Evolutionary conservation across 2,888 invertebrate species (phyloP).

Genomic region (Drepana falcataria): DNA sequence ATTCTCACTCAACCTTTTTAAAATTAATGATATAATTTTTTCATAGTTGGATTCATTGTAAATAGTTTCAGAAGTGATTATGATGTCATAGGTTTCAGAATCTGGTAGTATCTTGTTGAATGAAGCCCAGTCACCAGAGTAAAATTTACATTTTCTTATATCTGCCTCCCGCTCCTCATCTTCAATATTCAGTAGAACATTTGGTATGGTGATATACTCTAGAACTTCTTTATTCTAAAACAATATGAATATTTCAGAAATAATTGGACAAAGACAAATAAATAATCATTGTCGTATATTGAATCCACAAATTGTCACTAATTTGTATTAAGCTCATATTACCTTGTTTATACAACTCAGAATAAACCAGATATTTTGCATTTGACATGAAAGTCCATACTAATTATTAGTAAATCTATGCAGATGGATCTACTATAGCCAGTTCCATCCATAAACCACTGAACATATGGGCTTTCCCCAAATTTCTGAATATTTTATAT

Average conservation of each 20-base stretch:
- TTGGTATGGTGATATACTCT: slow-evolving; percentile 88
- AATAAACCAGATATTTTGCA: too few species aligned
- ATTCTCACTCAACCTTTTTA: slow-evolving; percentile 75
- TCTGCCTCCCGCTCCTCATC: slow-evolving; percentile 48
- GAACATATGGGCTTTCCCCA: too few species aligned
- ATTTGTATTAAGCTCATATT: too few species aligned
- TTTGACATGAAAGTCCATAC: too few species aligned
- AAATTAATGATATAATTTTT: slow-evolving; percentile 85
- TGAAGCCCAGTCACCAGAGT: slow-evolving; percentile 87
- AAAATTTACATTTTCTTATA: slow-evolving; percentile 75
- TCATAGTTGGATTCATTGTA: slow-evolving; percentile 89
- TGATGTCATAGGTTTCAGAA: slow-evolving; percentile 84
- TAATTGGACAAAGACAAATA: too few species aligned
- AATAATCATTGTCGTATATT: too few species aligned
- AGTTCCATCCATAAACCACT: too few species aligned
- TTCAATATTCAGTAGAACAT: slow-evolving; percentile 83
- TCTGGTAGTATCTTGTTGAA: slow-evolving; percentile 65
- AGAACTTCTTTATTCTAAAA: slow-evolving; percentile 92
- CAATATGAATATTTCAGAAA: slow-evolving; percentile 5
- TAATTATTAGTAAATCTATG: too few species aligned
- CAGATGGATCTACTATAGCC: too few species aligned
- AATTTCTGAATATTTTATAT: too few species aligned
- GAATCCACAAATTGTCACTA: too few species aligned
- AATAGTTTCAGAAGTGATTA: slow-evolving; percentile 96
- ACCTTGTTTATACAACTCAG: too few species aligned